Evolutionary conservation across 2,797 vertebrate species (phyloP).

Genomic region (Rhinogobio ventralis): DNA sequence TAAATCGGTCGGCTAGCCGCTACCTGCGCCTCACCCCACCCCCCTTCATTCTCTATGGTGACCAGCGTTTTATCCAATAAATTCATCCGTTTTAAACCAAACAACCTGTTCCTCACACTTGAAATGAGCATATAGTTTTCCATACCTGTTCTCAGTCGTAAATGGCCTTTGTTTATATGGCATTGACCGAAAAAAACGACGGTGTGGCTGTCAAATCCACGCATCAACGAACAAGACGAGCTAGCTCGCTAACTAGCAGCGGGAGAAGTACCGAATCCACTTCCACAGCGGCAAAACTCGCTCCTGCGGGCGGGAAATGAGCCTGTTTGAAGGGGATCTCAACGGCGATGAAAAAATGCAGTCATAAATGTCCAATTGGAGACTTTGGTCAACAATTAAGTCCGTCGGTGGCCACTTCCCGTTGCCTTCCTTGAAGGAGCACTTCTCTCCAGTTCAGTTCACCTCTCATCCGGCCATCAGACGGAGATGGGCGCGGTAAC

Average conservation of each 20-base stretch:
- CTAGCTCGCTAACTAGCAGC: conserved; percentile 81
- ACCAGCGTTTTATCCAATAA: conserved; percentile 12
- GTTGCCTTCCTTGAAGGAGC: conserved; percentile 66
- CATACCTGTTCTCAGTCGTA: conserved; percentile 78
- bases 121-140: not conserved
- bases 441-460: conserved; percentile 58
- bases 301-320: conserved; percentile 65
- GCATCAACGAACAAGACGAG: conserved; percentile 79
- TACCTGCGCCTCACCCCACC: conserved; percentile 53
- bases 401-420: conserved; percentile 64
- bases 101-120: not conserved
- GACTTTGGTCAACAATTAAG: conserved; percentile 52
- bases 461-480: conserved; percentile 77
- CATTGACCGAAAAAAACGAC: conserved; percentile 81
- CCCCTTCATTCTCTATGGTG: conserved; percentile 33
- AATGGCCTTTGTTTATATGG: conserved; percentile 77
- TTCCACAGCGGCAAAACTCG: conserved; percentile 66
- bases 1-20: conserved; percentile 53
- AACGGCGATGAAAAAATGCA: conserved; percentile 15
- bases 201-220: conserved; percentile 75
- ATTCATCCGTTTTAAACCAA: not conserved
- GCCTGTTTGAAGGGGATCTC: conserved; percentile 40
- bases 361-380: conserved; percentile 48
- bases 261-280: conserved; percentile 76
- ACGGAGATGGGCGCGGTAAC: conserved; percentile 85